phyloP scores from a whole-genome alignment of 2,113 vertebrate genomes.

The Pitta sordida region DNA sequence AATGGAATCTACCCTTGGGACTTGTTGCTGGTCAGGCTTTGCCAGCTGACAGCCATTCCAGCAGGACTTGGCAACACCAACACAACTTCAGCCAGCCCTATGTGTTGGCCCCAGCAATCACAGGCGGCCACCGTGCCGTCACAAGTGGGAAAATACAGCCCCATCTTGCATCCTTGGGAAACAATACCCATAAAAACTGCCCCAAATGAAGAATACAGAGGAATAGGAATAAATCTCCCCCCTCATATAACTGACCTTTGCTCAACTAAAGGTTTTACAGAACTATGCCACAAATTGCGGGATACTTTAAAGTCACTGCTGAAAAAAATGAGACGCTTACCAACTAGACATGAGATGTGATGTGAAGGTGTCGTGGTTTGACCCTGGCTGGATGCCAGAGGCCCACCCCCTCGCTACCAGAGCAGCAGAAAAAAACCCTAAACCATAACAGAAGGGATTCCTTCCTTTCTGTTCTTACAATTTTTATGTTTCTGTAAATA shows the following conservation, averaged over 20 bases:
- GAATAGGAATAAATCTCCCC: not conserved
- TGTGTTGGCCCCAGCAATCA: rapidly evolving
- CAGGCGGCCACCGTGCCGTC: rapidly evolving
- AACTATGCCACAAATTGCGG: not conserved
- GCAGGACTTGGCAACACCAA: not conserved
- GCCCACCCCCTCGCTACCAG: no score
- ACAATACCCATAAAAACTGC: not conserved
- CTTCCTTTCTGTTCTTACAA: not conserved
- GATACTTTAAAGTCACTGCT: not conserved
- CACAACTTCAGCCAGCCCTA: not conserved
- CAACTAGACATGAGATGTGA: not conserved
- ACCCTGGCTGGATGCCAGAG: no score
- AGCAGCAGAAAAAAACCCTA: no score
- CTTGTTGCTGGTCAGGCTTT: not conserved
- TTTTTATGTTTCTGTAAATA: not conserved
- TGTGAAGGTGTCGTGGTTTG: no score
- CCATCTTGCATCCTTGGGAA: not conserved
- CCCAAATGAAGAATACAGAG: not conserved
- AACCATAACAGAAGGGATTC: no score
- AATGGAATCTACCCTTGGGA: not conserved
- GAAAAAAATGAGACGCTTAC: not conserved
- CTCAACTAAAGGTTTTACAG: not conserved
- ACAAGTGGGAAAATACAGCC: not conserved
- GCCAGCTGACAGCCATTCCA: not conserved
- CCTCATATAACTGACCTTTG: not conserved